Percentiles rank a stretch among this genome's conserved stretches.
Evolutionary conservation across 2,888 invertebrate genomes (phyloP).

Genomic region (Timema podura): DNA sequence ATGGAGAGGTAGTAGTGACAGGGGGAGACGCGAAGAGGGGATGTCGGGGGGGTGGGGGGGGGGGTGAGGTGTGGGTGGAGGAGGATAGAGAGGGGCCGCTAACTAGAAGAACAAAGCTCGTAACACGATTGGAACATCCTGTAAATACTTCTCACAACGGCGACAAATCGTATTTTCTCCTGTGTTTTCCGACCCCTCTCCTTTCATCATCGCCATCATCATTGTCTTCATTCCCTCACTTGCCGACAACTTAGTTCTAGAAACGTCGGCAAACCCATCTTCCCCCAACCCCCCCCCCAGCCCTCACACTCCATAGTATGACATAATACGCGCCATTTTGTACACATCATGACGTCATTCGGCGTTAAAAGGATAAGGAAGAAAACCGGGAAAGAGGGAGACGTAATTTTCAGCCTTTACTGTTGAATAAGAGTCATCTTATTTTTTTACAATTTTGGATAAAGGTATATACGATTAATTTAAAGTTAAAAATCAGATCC

Average conservation of each 20-base stretch:
- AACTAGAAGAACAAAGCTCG: constrained; percentile 15
- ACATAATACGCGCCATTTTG: constrained; percentile 17
- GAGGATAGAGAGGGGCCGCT: neutral
- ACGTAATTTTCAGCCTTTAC: too few relatives aligned
- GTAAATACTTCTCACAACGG: constrained; percentile 17
- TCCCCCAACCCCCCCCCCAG: neutral
- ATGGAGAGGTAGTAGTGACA: constrained; percentile 13
- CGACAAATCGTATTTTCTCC: constrained; percentile 10
- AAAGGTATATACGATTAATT: too few relatives aligned
- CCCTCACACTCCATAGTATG: neutral
- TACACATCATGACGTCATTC: constrained; percentile 16
- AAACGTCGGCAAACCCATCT: too few relatives aligned
- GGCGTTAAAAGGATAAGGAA: too few relatives aligned
- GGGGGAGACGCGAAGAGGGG: constrained; percentile 27
- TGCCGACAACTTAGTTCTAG: too few relatives aligned
- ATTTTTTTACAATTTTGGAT: too few relatives aligned
- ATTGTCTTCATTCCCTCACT: too few relatives aligned
- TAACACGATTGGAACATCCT: constrained; percentile 14
- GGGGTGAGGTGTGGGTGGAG: constrained; percentile 6
- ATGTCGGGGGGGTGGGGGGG: constrained; percentile 23
- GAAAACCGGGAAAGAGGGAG: too few relatives aligned
- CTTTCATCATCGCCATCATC: too few relatives aligned
- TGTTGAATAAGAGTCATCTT: too few relatives aligned
- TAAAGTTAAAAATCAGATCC: too few relatives aligned
- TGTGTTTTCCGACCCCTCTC: too few relatives aligned